phyloP scores from a whole-genome alignment of 2,113 vertebrate species.

The Ctenomys sociabilis region DNA sequence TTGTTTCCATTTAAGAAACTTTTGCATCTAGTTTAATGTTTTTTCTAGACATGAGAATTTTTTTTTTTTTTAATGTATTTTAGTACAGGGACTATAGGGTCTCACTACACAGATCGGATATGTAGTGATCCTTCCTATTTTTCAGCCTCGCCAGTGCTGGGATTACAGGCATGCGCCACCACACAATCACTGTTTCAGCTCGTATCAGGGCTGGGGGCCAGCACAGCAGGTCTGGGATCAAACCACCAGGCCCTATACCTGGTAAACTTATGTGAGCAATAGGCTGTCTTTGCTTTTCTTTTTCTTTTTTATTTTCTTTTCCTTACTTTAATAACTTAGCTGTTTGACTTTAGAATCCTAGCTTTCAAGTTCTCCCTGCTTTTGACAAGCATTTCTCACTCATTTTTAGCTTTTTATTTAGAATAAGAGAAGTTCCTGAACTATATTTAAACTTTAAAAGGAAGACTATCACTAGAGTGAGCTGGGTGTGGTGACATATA shows the following conservation, averaged over 20 bases:
- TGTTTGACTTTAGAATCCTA: not conserved
- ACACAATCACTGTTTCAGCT: too few relatives aligned
- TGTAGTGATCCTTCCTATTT: too few relatives aligned
- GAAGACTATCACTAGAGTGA: too few relatives aligned
- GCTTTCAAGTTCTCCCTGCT: not conserved
- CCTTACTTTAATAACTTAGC: not conserved
- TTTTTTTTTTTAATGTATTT: not conserved
- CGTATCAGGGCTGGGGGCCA: too few relatives aligned
- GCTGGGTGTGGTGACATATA: not conserved
- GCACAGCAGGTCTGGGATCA: too few relatives aligned
- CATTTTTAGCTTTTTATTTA: not conserved
- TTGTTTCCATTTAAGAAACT: not conserved
- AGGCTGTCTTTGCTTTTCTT: not conserved
- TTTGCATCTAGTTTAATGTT: not conserved
- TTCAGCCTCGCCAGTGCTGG: too few relatives aligned
- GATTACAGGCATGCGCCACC: too few relatives aligned
- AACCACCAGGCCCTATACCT: too few relatives aligned
- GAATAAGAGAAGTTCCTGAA: not conserved
- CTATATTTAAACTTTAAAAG: too few relatives aligned
- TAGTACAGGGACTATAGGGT: too few relatives aligned
- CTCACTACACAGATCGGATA: too few relatives aligned
- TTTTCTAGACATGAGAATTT: not conserved
- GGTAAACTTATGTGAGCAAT: not conserved
- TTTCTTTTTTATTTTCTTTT: not conserved
- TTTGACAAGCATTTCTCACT: not conserved